Evolutionary conservation across 2,797 vertebrate genomes (phyloP).

Genomic region (Syndactyla subalaris): DNA sequence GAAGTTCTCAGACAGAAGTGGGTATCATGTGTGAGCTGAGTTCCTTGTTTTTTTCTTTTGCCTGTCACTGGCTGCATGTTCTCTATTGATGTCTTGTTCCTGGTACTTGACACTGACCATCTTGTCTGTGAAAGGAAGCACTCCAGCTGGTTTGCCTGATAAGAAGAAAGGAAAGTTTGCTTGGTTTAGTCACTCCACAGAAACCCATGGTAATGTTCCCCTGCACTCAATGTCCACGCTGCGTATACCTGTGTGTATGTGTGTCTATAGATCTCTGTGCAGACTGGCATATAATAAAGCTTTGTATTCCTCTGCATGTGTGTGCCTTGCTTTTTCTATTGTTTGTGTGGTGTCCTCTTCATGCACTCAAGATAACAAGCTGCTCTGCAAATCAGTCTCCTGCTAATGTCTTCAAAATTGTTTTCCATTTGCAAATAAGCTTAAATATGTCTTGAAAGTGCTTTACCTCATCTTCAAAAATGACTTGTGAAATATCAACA

Average conservation of each 20-base stretch:
- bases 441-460: constrained; percentile 12
- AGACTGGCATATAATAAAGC: neutral
- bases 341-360: constrained; percentile 12
- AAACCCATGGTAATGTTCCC: constrained; percentile 81
- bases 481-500: neutral
- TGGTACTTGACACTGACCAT: constrained; percentile 78
- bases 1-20: constrained; percentile 53
- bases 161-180: constrained; percentile 84
- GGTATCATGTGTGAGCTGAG: constrained; percentile 68
- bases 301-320: neutral
- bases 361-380: neutral
- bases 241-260: neutral
- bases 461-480: constrained; percentile 11
- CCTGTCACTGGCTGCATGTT: constrained; percentile 77
- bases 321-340: neutral
- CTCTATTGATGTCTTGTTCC: constrained; percentile 79
- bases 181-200: constrained; percentile 86
- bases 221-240: constrained; percentile 38
- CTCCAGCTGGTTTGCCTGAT: constrained; percentile 79
- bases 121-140: constrained; percentile 83
- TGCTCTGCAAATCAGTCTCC: neutral
- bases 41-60: constrained; percentile 77
- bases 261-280: neutral
- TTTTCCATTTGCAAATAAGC: constrained; percentile 26
- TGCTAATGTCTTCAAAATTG: neutral